Conservation (phyloP, 2,797 vertebrate genomes). For the Triplophysa bombifrons region DNA sequence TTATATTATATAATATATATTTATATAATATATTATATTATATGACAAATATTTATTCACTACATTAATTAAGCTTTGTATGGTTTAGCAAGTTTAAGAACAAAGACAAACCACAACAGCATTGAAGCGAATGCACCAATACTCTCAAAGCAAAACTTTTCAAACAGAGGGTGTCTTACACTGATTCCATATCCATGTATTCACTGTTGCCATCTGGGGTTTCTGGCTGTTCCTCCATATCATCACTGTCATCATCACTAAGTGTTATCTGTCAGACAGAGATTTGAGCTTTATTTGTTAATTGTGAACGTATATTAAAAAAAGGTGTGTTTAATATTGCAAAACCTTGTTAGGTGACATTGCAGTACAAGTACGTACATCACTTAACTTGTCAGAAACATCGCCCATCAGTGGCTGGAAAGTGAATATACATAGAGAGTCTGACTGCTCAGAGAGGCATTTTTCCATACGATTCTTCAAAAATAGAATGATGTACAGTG, state of each 20-base stretch:
- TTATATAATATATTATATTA: no score
- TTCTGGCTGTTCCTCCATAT: slow-evolving; percentile 1
- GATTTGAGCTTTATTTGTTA: neutral
- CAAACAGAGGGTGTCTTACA: slow-evolving; percentile 61
- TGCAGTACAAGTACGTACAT: neutral
- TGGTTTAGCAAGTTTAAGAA: no score
- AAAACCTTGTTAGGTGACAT: neutral
- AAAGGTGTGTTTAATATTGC: no score
- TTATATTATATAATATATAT: no score
- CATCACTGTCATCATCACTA: slow-evolving; percentile 26
- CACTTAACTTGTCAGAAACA: slow-evolving; percentile 20
- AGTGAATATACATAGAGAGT: neutral
- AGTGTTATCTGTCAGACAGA: slow-evolving; percentile 3
- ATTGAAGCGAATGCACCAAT: no score
- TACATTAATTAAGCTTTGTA: no score
- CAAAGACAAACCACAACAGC: no score
- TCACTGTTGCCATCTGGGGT: neutral
- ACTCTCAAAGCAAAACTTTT: no score
- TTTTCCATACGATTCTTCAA: neutral
- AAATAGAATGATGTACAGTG: neutral
- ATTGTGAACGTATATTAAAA: no score
- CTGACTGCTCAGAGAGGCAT: neutral
- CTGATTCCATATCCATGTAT: slow-evolving; percentile 43
- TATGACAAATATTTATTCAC: no score
- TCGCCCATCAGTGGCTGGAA: neutral